A percentile compares a stretch with the other conserved stretches of the same genome.
phyloP scores from a whole-genome alignment of 2,888 invertebrate species.

The Colletes collaris region DNA sequence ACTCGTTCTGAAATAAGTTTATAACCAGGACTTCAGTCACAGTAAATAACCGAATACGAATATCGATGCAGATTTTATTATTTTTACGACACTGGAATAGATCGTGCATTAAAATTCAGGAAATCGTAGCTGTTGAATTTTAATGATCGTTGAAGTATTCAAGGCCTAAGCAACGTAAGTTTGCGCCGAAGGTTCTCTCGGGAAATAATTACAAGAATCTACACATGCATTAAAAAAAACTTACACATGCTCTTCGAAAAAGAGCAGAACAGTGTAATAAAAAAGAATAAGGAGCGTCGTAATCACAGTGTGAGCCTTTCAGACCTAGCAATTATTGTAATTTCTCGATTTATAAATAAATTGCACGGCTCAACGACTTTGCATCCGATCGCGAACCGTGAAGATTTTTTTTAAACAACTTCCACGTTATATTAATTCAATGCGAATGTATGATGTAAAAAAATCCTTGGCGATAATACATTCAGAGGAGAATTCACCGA shows the following conservation, averaged over 20 bases:
- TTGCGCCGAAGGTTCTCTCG: neutral
- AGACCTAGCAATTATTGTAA: conserved; percentile 20
- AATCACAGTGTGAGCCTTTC: neutral
- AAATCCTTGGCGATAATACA: conserved; percentile 13
- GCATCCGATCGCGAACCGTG: conserved; percentile 8
- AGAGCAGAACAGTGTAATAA: neutral
- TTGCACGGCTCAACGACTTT: conserved; percentile 31
- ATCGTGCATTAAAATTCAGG: neutral
- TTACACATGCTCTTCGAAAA: too few relatives aligned
- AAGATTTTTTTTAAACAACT: neutral
- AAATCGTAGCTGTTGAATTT: neutral
- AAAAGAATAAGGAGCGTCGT: conserved; percentile 3
- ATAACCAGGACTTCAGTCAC: neutral
- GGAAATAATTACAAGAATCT: too few relatives aligned
- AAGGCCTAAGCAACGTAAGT: neutral
- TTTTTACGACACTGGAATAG: neutral
- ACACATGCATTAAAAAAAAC: too few relatives aligned
- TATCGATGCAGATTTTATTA: too few relatives aligned
- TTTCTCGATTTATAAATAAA: conserved; percentile 15
- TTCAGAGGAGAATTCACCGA: neutral
- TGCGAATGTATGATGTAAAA: neutral
- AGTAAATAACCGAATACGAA: neutral
- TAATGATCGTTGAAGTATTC: neutral
- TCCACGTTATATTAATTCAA: conserved; percentile 1
- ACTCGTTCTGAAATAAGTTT: neutral